Conservation (phyloP, 2,888 invertebrate genomes). For the Drosophila colorata region DNA sequence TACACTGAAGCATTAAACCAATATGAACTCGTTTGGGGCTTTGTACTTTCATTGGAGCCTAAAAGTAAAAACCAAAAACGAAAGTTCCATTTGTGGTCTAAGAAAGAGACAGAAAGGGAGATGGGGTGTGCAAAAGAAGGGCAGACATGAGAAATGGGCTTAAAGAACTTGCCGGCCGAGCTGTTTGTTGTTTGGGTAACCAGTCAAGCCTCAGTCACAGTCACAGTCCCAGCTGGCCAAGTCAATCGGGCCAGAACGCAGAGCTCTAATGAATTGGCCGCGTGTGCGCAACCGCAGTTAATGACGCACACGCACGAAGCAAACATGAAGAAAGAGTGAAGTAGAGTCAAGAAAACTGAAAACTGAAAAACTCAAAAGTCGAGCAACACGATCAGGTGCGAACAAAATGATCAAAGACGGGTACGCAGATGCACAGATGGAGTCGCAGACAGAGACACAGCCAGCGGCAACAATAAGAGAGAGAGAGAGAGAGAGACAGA, state of each 20-base stretch:
- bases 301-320: slow-evolving; percentile 69
- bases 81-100: slow-evolving; percentile 66
- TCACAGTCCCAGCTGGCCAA: slow-evolving; percentile 43
- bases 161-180: slow-evolving; percentile 30
- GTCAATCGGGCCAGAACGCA: slow-evolving; percentile 47
- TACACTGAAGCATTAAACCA: slow-evolving; percentile 29
- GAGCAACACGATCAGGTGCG: slow-evolving; percentile 80
- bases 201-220: slow-evolving; percentile 16
- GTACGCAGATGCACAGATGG: slow-evolving; percentile 21
- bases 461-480: slow-evolving; percentile 10
- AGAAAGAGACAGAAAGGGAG: slow-evolving; percentile 12
- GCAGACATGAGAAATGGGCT: slow-evolving; percentile 31
- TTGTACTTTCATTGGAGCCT: slow-evolving; percentile 59
- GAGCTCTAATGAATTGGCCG: slow-evolving; percentile 66
- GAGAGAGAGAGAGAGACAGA: slow-evolving; percentile 11
- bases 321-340: slow-evolving; percentile 5
- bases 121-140: not conserved
- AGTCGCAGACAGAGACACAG: slow-evolving; percentile 8
- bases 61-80: slow-evolving; percentile 79
- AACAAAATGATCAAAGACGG: slow-evolving; percentile 74
- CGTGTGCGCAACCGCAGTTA: slow-evolving; percentile 75
- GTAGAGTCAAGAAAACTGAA: slow-evolving; percentile 17
- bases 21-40: slow-evolving; percentile 43
- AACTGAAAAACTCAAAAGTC: slow-evolving; percentile 46
- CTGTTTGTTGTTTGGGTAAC: slow-evolving; percentile 24